Base-by-base conservation (phyloP, 35 echinoderm and acorn worm genomes). In the Lytechinus pictus region DNA sequence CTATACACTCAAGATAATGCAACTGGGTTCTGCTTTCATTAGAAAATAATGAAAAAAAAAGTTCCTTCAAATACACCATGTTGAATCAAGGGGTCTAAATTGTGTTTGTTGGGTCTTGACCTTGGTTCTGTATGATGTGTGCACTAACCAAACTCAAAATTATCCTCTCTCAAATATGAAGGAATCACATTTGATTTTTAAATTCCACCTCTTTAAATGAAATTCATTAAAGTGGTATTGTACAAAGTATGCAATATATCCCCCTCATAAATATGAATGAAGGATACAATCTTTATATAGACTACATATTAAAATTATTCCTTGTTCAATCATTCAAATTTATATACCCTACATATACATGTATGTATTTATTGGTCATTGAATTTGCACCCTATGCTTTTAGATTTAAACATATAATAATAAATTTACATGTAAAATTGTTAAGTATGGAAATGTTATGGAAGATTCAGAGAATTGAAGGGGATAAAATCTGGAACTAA, bases 1-100 rank as follows among this genome's bases (percentile, higher is more conserved):
- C 88, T 52, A 90, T 90, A 90, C 88, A 90, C 88, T 52, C 88
- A 90, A 90, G 88, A 90, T 90, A 90, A 52, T 79, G n/a, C 28
- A 90, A 90, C 88, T 90, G 28, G 33, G 66, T 79, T 90, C 52
- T 5, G 88, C 88, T 52, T 90, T 52, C 88, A 90, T 54, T 52
- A 8, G 16, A 12, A 28, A 14, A 90, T 54, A 90, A 90, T 44
- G 88, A 52, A 21, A 33, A 54, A 90, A 90, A 52, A 13, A 12
- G 52, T 44, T 44, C 33, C 29, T 44, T 52, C 88, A 90, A 90
- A 54, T 90, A 52, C 52, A 54, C 29, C 10, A 28, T 90, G 88
- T 90, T 90, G 88, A 90, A 90, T 52, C 52, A 44, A 52, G 52
- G 88, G 88, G 29, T 90, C 52, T 33, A 90, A 90, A 79, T 79